phyloP scores from a whole-genome alignment of 64 coral and sea anemone species.

The Pocillopora damicornis region DNA sequence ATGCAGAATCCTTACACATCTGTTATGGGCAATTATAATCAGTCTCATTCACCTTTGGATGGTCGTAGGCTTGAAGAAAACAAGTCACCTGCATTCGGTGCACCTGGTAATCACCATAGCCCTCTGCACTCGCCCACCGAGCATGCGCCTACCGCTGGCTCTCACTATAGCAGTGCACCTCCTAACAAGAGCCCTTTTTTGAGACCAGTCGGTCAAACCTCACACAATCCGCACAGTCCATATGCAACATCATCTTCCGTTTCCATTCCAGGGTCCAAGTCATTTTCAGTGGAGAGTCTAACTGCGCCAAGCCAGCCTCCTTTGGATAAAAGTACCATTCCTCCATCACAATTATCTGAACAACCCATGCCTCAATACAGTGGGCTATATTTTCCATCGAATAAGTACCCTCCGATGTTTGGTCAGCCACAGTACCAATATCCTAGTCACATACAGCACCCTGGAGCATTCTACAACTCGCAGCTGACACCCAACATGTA shows the following conservation, averaged over 20 bases:
- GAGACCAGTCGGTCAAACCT: conserved; percentile 47
- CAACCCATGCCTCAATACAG: conserved; percentile 76
- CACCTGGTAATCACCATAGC: conserved; percentile 52
- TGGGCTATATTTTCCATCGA: conserved; percentile 80
- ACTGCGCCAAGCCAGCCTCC: conserved; percentile 81
- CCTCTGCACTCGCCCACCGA: conserved; percentile 68
- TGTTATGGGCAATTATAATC: conserved; percentile 46
- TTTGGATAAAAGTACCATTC: conserved; percentile 52
- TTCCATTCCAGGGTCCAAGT: conserved; percentile 39
- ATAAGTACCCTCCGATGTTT: conserved; percentile 84
- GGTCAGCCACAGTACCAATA: conserved; percentile 81
- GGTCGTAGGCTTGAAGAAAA: conserved; percentile 50
- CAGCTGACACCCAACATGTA: conserved; percentile 77
- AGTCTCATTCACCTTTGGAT: conserved; percentile 35
- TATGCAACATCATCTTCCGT: conserved; percentile 24
- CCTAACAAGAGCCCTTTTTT: conserved; percentile 82
- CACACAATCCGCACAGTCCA: conserved; percentile 35
- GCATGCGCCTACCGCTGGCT: conserved; percentile 7
- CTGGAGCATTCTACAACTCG: conserved; percentile 79
- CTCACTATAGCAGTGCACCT: conserved; percentile 42
- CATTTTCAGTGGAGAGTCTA: conserved; percentile 90
- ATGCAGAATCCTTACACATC: conserved; percentile 63
- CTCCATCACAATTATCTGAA: conserved; percentile 44
- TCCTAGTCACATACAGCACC: conserved; percentile 59
- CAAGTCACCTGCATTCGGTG: conserved; percentile 33